phyloP scores from a whole-genome alignment of 2,797 vertebrate genomes.

The Vireo griseus region DNA sequence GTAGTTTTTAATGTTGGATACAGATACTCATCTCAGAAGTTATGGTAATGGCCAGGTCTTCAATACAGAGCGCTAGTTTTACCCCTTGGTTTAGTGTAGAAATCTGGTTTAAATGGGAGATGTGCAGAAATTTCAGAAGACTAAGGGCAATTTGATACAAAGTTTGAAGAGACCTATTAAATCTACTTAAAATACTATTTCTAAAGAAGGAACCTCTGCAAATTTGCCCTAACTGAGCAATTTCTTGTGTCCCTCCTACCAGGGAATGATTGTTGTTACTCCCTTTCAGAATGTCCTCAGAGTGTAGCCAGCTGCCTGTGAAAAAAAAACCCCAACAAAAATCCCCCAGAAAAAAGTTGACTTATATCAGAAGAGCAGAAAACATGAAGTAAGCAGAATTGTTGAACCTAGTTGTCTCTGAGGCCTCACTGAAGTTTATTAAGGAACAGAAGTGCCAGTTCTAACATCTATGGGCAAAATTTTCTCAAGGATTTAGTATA shows the following conservation, averaged over 20 bases:
- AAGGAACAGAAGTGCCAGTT: background rate
- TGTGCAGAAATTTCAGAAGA: background rate
- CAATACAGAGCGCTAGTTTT: background rate
- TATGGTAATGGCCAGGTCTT: background rate
- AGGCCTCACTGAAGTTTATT: background rate
- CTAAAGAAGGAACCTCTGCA: background rate
- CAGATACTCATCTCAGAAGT: background rate
- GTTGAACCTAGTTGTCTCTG: background rate
- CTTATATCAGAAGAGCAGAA: background rate
- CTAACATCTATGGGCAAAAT: background rate
- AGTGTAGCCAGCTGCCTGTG: background rate
- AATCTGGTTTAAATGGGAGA: background rate
- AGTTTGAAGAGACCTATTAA: background rate
- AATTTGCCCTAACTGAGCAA: background rate
- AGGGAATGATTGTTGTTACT: background rate
- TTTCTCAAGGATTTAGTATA: background rate
- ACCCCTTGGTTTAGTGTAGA: background rate
- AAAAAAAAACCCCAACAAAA: background rate
- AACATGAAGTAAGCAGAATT: background rate
- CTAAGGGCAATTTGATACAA: background rate
- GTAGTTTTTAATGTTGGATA: background rate
- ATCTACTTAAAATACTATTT: background rate
- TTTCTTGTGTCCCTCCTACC: background rate
- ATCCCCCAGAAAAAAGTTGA: rapidly evolving
- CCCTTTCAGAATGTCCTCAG: background rate